Evolutionary conservation across 2,797 vertebrate genomes (phyloP).

Genomic region (Apodemus agrarius): DNA sequence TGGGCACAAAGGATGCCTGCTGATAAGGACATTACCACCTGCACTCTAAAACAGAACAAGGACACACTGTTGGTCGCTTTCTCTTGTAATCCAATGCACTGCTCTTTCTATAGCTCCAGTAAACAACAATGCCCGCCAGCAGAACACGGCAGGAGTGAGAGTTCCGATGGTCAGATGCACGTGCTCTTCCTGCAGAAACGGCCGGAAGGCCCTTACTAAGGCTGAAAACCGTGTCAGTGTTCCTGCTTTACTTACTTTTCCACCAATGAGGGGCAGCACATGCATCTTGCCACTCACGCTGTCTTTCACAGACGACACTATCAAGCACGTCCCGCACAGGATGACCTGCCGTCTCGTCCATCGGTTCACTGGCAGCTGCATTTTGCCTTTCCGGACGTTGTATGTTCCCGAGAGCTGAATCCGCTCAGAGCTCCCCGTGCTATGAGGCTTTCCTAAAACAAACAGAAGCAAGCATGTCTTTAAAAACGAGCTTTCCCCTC

Average conservation of each 20-base stretch:
- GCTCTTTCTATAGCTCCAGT: background rate
- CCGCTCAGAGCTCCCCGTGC: constrained; percentile 93
- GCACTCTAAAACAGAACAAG: background rate
- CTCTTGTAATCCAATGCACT: accelerated
- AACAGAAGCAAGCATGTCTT: constrained; percentile 80
- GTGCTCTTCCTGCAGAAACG: background rate
- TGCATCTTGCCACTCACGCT: constrained; percentile 98
- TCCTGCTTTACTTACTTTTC: constrained; percentile 91
- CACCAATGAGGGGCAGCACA: constrained; percentile 97
- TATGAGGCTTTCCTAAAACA: constrained; percentile 95
- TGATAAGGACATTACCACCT: background rate
- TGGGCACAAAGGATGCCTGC: background rate
- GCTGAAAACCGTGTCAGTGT: background rate
- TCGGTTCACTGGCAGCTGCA: constrained; percentile 97
- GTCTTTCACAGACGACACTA: constrained; percentile 98
- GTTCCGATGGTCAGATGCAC: too few relatives aligned
- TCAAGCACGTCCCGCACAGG: constrained; percentile 97
- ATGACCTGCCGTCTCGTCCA: constrained; percentile 98
- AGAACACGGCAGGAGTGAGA: background rate
- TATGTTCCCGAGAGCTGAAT: constrained; percentile 97
- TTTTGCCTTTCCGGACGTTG: constrained; percentile 98
- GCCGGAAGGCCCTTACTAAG: background rate
- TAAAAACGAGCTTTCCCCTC: constrained; percentile 58
- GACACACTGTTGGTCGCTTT: background rate
- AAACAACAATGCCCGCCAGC: background rate